phyloP scores from a whole-genome alignment of 2,113 vertebrate genomes.

The Malurus cyaneus region DNA sequence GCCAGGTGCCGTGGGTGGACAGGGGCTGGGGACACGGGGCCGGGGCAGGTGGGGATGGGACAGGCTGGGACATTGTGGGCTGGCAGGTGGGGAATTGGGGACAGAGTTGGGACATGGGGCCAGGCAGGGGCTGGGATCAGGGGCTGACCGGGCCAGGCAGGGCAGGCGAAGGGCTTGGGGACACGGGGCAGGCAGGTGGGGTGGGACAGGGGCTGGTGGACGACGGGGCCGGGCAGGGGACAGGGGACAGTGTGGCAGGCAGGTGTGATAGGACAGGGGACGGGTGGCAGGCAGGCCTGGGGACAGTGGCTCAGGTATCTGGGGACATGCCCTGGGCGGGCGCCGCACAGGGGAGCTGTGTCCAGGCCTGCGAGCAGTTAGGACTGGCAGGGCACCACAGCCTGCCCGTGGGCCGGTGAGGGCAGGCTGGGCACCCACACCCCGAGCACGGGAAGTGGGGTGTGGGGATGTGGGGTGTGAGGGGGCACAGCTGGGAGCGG shows the following conservation, averaged over 20 bases:
- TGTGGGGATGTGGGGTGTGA: background rate
- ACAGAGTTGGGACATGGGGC: background rate
- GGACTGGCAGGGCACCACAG: background rate
- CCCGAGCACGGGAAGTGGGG: background rate
- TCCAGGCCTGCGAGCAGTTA: background rate
- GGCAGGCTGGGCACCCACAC: background rate
- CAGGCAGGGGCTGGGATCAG: too few species aligned
- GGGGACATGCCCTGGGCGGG: background rate
- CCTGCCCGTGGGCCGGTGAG: background rate
- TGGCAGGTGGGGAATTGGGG: too few species aligned
- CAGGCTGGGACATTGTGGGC: too few species aligned
- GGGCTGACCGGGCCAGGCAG: too few species aligned
- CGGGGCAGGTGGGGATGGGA: background rate
- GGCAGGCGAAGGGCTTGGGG: too few species aligned
- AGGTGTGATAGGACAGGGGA: background rate
- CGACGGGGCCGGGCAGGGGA: too few species aligned
- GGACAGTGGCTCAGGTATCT: background rate
- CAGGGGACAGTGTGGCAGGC: background rate
- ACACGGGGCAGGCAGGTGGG: too few species aligned
- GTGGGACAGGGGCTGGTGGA: too few species aligned
- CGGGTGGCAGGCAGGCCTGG: background rate
- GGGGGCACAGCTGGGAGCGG: background rate
- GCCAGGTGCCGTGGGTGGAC: too few species aligned
- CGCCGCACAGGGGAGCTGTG: background rate
- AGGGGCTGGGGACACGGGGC: too few species aligned